These are phyloP conservation scores for Parnassius mnemosyne DNA, from an alignment of 2,888 invertebrate species.

Conservation along the genomic window DNA sequence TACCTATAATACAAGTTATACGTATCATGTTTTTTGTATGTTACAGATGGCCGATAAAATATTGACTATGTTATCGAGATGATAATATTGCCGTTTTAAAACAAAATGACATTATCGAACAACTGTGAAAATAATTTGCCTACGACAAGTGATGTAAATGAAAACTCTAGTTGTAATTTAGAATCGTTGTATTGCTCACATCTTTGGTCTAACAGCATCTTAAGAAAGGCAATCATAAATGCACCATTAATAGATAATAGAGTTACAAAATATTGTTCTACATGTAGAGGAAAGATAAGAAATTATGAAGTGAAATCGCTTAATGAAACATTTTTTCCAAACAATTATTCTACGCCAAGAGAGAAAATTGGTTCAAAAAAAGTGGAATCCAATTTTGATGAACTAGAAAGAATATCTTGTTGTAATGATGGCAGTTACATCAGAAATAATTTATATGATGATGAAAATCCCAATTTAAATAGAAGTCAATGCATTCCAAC, in stretches of 20 bases:
- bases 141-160: constrained; percentile 42
- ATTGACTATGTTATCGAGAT: constrained; percentile 33
- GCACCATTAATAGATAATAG: constrained; percentile 49
- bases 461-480: constrained; percentile 17
- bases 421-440: constrained; percentile 20
- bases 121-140: constrained; percentile 45
- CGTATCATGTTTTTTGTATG: constrained; percentile 25
- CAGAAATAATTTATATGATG: constrained; percentile 32
- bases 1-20: no score
- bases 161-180: constrained; percentile 56
- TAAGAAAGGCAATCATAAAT: constrained; percentile 57
- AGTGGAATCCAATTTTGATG: constrained; percentile 34
- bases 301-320: constrained; percentile 65
- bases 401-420: constrained; percentile 21
- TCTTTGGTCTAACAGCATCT: constrained; percentile 63
- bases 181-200: constrained; percentile 67
- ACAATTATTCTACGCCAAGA: constrained; percentile 67
- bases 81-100: constrained; percentile 26
- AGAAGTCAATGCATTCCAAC: constrained; percentile 61
- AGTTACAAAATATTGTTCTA: constrained; percentile 63
- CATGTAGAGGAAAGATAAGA: constrained; percentile 70
- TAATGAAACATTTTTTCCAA: constrained; percentile 54
- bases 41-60: constrained; percentile 40
- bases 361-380: constrained; percentile 37
- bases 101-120: constrained; percentile 59